These are phyloP conservation scores for Eulemur albifrons DNA, from an alignment of 2,797 vertebrate species.

Conservation along the genomic window DNA sequence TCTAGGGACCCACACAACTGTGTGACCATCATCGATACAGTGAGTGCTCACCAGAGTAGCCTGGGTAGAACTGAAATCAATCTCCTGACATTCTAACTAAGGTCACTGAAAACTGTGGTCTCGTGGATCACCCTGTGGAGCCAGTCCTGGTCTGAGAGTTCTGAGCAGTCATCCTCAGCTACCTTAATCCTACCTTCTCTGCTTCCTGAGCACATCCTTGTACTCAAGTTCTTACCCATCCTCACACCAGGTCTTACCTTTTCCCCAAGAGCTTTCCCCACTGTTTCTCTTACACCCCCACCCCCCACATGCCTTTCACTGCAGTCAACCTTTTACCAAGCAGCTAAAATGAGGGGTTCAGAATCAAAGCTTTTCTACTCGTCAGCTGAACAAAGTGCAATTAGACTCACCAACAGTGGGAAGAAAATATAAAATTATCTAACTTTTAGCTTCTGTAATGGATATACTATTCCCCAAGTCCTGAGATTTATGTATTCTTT, in stretches of 20 bases:
- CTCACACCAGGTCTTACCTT: neutral
- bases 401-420: neutral
- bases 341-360: neutral
- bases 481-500: constrained; percentile 4
- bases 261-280: neutral
- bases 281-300: neutral
- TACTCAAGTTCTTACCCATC: neutral
- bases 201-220: neutral
- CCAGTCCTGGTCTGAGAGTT: neutral
- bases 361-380: neutral
- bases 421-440: constrained; percentile 40
- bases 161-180: neutral
- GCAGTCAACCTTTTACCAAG: neutral
- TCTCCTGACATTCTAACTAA: neutral
- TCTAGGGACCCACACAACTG: neutral
- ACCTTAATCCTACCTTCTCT: neutral
- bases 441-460: neutral
- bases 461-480: neutral
- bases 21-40: neutral
- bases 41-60: neutral
- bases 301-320: neutral
- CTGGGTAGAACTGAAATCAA: neutral
- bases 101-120: constrained; percentile 6
- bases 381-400: neutral
- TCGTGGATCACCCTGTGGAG: neutral